Evolutionary conservation across 2,888 invertebrate species (phyloP).

Genomic region (Rhorus exstirpatorius): DNA sequence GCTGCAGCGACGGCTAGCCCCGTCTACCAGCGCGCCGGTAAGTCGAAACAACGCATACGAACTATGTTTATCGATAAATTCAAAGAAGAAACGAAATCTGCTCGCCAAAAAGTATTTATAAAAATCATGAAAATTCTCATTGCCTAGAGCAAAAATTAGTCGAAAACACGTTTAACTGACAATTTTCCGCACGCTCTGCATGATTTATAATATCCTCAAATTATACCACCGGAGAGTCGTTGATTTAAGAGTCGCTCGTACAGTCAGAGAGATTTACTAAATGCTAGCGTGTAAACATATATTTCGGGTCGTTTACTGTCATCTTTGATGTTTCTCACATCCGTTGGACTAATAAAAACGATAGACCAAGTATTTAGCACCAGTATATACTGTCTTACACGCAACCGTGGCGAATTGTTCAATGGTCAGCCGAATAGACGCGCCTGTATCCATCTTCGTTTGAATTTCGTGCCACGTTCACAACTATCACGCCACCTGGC

Average conservation of each 20-base stretch:
- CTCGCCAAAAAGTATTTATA: too few species aligned
- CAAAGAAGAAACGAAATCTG: too few species aligned
- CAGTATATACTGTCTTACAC: background rate
- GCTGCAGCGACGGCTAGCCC: slow-evolving; percentile 80
- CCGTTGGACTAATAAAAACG: slow-evolving; percentile 1
- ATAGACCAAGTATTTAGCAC: background rate
- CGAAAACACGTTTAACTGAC: background rate
- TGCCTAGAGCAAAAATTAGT: too few species aligned
- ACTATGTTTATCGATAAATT: too few species aligned
- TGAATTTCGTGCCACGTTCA: background rate
- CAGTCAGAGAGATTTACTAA: slow-evolving; percentile 21
- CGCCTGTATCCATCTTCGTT: background rate
- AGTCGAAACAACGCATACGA: slow-evolving; percentile 67
- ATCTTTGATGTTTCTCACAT: background rate
- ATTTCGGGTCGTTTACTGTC: slow-evolving; percentile 4
- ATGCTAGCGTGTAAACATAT: slow-evolving; percentile 12
- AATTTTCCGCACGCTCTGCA: background rate
- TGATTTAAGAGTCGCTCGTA: slow-evolving; percentile 14
- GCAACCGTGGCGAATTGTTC: slow-evolving; percentile 4
- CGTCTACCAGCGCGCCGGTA: slow-evolving; percentile 81
- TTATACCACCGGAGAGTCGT: background rate
- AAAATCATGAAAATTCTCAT: background rate
- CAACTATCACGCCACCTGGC: background rate
- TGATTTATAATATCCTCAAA: background rate
- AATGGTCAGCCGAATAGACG: background rate